Evolutionary conservation across 2,113 vertebrate genomes (phyloP).

Genomic region (Nymphicus hollandicus): DNA sequence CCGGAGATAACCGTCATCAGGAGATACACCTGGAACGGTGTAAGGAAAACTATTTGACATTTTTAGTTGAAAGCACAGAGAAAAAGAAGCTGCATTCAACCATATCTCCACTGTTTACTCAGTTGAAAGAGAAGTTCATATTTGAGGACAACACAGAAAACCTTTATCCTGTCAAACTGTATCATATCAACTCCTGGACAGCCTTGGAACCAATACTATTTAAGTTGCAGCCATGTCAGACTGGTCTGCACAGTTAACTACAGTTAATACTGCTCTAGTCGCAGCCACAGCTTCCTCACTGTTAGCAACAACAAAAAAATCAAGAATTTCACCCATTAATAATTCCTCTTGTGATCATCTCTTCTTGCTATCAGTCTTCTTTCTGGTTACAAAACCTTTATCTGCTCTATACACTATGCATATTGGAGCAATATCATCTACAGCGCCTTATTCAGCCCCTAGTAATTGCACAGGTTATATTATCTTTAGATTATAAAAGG

Average conservation of each 20-base stretch:
- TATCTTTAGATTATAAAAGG: background rate
- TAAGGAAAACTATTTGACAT: background rate
- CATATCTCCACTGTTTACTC: background rate
- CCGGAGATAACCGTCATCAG: background rate
- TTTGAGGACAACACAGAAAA: background rate
- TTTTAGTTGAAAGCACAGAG: background rate
- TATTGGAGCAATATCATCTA: background rate
- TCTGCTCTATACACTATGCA: background rate
- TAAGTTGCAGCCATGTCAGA: background rate
- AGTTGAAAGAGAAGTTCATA: background rate
- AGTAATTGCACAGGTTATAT: background rate
- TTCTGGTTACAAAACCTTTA: background rate
- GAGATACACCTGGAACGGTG: background rate
- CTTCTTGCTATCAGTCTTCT: background rate
- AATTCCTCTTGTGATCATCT: background rate
- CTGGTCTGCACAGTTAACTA: background rate
- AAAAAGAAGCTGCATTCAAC: background rate
- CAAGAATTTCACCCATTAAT: background rate
- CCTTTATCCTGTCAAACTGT: background rate
- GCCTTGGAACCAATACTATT: background rate
- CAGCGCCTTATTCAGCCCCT: background rate
- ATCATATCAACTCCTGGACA: background rate
- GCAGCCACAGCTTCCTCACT: background rate
- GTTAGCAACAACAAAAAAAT: background rate
- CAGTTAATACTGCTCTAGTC: background rate